Evolutionary conservation across 2,113 vertebrate genomes (phyloP).

Genomic region (Mesoclemmys tuberculata): DNA sequence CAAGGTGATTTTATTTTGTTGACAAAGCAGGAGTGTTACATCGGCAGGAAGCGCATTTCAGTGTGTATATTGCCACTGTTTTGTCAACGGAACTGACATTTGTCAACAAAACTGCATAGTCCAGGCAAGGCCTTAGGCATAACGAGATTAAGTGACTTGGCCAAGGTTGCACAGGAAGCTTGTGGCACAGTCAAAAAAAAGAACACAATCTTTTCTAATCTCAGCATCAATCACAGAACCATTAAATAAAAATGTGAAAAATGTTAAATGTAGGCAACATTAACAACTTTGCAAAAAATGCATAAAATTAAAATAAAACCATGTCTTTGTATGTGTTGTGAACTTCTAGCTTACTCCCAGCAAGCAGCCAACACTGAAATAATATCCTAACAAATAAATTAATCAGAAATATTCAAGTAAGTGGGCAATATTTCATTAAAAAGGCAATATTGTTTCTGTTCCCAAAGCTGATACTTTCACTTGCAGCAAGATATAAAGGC

Average conservation of each 20-base stretch:
- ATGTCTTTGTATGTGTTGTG: neutral
- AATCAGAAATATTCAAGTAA: neutral
- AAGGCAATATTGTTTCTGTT: conserved; percentile 23
- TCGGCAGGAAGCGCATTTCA: no score
- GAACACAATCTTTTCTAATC: neutral
- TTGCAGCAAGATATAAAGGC: neutral
- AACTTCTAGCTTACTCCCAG: neutral
- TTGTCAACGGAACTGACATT: no score
- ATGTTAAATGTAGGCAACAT: neutral
- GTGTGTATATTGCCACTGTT: no score
- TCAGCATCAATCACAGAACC: neutral
- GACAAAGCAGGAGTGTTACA: no score
- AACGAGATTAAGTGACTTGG: neutral
- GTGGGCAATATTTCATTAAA: conserved; percentile 27
- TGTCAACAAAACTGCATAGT: no score
- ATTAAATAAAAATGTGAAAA: neutral
- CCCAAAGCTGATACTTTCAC: conserved; percentile 25
- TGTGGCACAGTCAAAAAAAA: neutral
- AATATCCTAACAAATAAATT: neutral
- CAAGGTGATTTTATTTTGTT: no score
- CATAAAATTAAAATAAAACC: neutral
- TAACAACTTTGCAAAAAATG: neutral
- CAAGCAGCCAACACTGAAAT: neutral
- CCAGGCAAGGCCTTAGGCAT: neutral
- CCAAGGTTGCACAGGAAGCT: neutral